Evolutionary conservation across 1,140 invertebrate genomes (phyloP), one percentile per base, ranked within the genome.

Genomic region (Lepidurus couesii): DNA sequence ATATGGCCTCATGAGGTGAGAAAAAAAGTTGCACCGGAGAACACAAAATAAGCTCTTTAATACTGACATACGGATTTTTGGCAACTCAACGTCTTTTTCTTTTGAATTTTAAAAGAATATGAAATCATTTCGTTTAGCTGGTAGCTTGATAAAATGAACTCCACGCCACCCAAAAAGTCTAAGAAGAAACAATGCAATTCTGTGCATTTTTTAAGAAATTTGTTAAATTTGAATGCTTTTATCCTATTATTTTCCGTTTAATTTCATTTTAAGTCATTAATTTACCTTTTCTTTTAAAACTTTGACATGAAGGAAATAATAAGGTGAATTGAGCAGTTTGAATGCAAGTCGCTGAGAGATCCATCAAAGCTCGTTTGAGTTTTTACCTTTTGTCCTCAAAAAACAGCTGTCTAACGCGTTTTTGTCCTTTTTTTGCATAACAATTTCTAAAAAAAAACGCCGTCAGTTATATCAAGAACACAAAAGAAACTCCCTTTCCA

Each of bases 21-120:
- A n/a, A 13, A 16, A 65, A 65, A 65, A 65, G 8, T 1, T 65
- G 53, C 53, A 65, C 53, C 53, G 53, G 53, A 65, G 53, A 65
- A 65, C 53, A 65, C 13, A 65, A 65, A 65, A 65, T 65, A 65
- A 65, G 53, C 53, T 65, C 53, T 65, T 65, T 65, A 65, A 65
- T 65, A 65, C 53, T 65, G 53, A 65, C 53, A 65, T n/a, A 65
- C 53, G 53, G 53, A 65, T 65, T 65, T 65, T 65, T 65, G 53
- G 53, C 53, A 65, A 65, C 53, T 65, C 53, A 65, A 65, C 34
- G 34, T 34, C 4, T 34, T 34, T 65, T 21, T 1, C 16, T 21
- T 65, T 65, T 65, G 53, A n/a, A 13, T 65, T 65, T 65, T 21
- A 34, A 34, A 4, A 34, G 26, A 34, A 34, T 47, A 1, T 47